phyloP scores from a whole-genome alignment of 1,140 invertebrate genomes.

The Pararge aegeria region DNA sequence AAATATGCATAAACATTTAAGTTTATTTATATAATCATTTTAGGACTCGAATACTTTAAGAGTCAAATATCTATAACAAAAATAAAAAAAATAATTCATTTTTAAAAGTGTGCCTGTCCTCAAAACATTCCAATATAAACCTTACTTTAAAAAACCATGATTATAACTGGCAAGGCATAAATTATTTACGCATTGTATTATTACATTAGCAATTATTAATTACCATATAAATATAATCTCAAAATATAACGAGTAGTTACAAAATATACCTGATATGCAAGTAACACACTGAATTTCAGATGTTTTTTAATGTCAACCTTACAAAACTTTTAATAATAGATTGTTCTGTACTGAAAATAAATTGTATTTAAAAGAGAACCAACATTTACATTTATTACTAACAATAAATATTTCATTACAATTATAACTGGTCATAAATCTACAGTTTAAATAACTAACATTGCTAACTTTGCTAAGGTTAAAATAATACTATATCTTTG shows the following conservation, averaged over 20 bases:
- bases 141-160: no score
- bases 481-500: constrained; percentile 21
- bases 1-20: neutral
- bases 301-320: neutral
- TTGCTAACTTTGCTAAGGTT: neutral
- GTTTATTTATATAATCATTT: neutral
- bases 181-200: no score
- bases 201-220: no score
- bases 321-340: neutral
- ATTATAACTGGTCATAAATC: neutral
- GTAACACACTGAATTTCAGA: no score
- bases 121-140: no score
- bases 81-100: no score
- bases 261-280: no score
- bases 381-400: neutral
- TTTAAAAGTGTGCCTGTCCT: no score
- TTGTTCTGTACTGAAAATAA: neutral
- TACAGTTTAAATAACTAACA: neutral
- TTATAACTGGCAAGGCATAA: no score
- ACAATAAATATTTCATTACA: constrained; percentile 1
- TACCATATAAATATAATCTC: no score
- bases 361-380: neutral
- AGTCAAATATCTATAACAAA: no score
- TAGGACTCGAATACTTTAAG: neutral
- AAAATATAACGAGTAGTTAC: no score